Base-by-base conservation (phyloP, 2,888 invertebrate genomes). In the Drosophila quinaria region DNA sequence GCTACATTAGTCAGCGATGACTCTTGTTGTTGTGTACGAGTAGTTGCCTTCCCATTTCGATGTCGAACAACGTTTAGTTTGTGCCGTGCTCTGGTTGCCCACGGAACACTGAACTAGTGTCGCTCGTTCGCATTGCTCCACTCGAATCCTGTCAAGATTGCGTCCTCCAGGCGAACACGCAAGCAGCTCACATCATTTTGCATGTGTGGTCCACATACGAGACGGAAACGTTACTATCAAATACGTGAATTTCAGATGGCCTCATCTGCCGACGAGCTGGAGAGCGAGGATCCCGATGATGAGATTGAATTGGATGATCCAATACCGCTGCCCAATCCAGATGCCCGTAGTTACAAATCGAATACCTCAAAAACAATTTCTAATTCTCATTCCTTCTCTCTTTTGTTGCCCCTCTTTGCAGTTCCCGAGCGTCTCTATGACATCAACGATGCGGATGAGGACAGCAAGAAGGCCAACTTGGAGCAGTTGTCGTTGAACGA, bases 401-500 rank as follows among this genome's bases (percentile, higher is more conserved):
- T 10, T 47, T 46, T 10, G n/a, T n/a, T n/a, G n/a, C 9, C 25
- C 15, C 6, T 47, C 10, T 10, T 83, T 89, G 55, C 84, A 96
- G 96, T 96, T 76, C 96, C 96, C 71, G 94, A 94, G 61, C 95
- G 95, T 93, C 94, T 96, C 69, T 97, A 96, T 94, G 94, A 94
- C 80, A 95, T 97, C 87, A 95, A 96, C 90, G 95, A 96, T 77
- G 92, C 95, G 67, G 94, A 95, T 62, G 94, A 95, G 15, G 94
- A 95, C 67, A 94, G 94, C 78, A 89, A 75, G 19, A 94, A 95
- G 49, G 93, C 93, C 8, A 93, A 93, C 74, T 91, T 94, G 58
- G 94, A 94, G 29, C 62, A 87, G 9, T 56, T 92, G n/a, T 81
- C 85, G 25, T 87, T 90, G 10, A 94, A 94, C 54, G 94, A 94